Percentiles rank a stretch among this genome's conserved stretches.
phyloP scores from a whole-genome alignment of 1,140 invertebrate species.

The Lepidurus packardi region DNA sequence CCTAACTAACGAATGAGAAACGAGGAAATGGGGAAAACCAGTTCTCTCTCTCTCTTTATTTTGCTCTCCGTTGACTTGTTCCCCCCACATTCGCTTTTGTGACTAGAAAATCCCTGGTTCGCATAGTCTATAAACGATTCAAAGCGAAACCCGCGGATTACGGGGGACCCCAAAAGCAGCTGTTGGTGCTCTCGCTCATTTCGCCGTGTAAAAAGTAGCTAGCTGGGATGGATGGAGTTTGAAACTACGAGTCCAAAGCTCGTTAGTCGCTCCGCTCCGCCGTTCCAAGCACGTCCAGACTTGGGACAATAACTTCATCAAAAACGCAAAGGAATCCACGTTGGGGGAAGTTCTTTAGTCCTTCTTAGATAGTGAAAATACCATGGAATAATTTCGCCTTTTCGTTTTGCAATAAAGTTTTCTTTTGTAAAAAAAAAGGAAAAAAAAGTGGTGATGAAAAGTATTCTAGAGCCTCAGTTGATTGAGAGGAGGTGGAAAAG shows the following conservation, averaged over 20 bases:
- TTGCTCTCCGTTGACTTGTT: neutral
- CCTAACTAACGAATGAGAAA: neutral
- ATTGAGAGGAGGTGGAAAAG: neutral
- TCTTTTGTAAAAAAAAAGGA: neutral
- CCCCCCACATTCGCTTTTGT: neutral
- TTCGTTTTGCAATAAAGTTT: neutral
- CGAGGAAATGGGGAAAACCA: neutral
- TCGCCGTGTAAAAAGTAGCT: neutral
- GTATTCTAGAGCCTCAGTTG: neutral
- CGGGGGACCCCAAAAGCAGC: neutral
- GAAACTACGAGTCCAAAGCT: neutral
- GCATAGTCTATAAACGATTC: neutral
- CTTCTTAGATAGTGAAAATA: neutral
- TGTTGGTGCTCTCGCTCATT: neutral
- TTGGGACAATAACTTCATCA: neutral
- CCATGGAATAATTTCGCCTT: neutral
- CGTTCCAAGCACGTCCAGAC: neutral
- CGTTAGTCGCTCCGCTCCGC: constrained; percentile 13
- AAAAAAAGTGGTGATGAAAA: constrained; percentile 5
- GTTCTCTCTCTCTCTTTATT: neutral
- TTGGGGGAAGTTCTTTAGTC: neutral
- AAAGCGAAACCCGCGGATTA: neutral
- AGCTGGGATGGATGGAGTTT: neutral
- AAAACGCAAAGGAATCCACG: neutral
- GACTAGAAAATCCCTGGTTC: neutral